Evolutionary conservation across 1,140 invertebrate genomes (phyloP).

Genomic region (Drosophila sp.): DNA sequence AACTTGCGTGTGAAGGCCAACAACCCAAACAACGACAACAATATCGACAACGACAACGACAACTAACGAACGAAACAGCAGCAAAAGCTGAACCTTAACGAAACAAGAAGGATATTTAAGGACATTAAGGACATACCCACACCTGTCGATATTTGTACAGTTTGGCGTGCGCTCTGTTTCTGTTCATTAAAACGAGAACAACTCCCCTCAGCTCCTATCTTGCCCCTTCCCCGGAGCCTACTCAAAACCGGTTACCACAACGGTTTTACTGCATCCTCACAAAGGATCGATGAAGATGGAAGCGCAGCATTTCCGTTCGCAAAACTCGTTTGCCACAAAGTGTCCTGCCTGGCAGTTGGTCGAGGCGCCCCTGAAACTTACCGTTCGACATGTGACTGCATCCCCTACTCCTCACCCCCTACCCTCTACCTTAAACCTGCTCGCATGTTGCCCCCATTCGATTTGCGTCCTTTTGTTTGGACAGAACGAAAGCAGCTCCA

Average conservation of each 20-base stretch:
- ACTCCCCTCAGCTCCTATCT: not conserved
- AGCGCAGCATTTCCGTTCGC: constrained; percentile 46
- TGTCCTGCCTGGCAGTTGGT: constrained; percentile 40
- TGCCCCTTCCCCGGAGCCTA: too few relatives aligned
- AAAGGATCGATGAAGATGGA: constrained; percentile 41
- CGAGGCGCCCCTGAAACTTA: constrained; percentile 19
- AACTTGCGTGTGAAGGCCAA: constrained; percentile 76
- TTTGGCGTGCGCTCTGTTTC: constrained; percentile 69
- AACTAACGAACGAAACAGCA: constrained; percentile 7
- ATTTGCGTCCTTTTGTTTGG: constrained; percentile 7
- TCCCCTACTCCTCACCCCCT: not conserved
- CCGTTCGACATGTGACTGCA: constrained; percentile 25
- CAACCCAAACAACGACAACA: constrained; percentile 15
- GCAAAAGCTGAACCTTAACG: constrained; percentile 37
- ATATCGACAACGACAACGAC: constrained; percentile 22
- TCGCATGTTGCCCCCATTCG: not conserved
- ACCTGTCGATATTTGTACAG: constrained; percentile 82
- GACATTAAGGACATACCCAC: constrained; percentile 72
- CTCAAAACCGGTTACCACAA: not conserved
- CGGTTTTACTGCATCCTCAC: constrained; percentile 34
- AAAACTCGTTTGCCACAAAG: constrained; percentile 48
- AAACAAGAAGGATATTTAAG: constrained; percentile 68
- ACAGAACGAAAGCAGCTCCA: constrained; percentile 18
- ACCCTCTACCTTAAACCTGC: too few relatives aligned
- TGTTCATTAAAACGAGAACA: constrained; percentile 34